Evolutionary conservation across 2,113 vertebrate species (phyloP).

Genomic region (Prionailurus viverrinus): DNA sequence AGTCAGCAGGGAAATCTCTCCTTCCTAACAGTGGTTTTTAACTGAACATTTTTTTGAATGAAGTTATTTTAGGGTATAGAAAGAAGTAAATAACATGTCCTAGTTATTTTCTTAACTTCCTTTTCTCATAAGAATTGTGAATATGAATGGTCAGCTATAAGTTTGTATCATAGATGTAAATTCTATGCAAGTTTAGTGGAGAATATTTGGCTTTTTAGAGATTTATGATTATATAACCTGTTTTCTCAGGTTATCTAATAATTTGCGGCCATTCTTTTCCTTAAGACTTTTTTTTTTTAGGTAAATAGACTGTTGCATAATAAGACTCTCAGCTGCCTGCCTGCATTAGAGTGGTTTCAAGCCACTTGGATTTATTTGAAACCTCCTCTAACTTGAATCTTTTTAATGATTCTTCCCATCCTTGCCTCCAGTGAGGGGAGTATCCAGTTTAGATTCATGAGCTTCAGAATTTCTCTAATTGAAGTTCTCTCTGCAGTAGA

Average conservation of each 20-base stretch:
- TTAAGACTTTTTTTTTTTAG: conserved; percentile 54
- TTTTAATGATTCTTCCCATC: conserved; percentile 73
- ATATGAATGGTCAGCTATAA: conserved; percentile 58
- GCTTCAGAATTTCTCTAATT: conserved; percentile 84
- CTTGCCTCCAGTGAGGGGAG: conserved; percentile 81
- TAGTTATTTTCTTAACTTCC: conserved; percentile 63
- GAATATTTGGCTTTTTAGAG: conserved; percentile 56
- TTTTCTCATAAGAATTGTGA: conserved; percentile 67
- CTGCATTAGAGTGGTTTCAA: conserved; percentile 70
- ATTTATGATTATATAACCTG: conserved; percentile 56
- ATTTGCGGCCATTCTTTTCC: conserved; percentile 74
- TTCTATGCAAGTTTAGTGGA: conserved; percentile 36
- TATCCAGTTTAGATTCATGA: conserved; percentile 78
- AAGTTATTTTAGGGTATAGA: conserved; percentile 69
- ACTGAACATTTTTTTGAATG: conserved; percentile 45
- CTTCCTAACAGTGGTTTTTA: conserved; percentile 66
- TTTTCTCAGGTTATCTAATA: conserved; percentile 67
- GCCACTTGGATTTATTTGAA: conserved; percentile 69
- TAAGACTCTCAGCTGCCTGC: conserved; percentile 78
- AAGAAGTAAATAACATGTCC: conserved; percentile 56
- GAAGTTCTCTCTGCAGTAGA: conserved; percentile 86
- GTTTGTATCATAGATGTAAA: conserved; percentile 1
- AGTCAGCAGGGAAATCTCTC: conserved; percentile 81
- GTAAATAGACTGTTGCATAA: conserved; percentile 46
- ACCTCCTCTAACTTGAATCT: conserved; percentile 70